Base-by-base conservation (phyloP, 2,797 vertebrate genomes). In the Carduelis carduelis region DNA sequence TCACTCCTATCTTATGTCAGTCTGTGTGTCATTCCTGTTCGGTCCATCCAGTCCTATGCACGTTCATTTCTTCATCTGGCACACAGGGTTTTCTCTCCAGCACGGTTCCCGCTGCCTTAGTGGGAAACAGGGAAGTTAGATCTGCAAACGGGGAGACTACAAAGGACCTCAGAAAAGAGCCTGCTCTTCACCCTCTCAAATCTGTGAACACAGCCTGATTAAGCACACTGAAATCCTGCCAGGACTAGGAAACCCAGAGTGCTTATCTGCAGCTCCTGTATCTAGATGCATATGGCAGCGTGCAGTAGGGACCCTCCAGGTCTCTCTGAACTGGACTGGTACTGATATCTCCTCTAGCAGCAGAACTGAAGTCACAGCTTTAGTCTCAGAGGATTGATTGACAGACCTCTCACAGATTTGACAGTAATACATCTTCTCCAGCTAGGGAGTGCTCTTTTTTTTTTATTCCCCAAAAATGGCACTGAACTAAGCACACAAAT, bases 11-110 rank as follows among this genome's bases (percentile, higher is more conserved):
- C 52, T 87, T 65, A 63, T 82, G 94, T 95, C 63, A 75, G 41
- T 92, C 78, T 94, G 79, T 70, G 78, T 89, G 90, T 92, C 91
- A 55, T 90, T 78, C 61, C 83, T 95, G 87, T 96, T 91, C 8
- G 9, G 64, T 94, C 80, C 17, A 35, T 95, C 60, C 34, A 76
- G 83, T 93, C 72, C 82, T 86, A 55, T 57, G 53, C 87, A 87
- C n/a, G 16, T 72, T 89, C 77, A 57, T 90, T 72, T 90, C 70
- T 91, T 60, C 49, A 74, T 65, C 47, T 93, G 49, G 85, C 60
- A 72, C 32, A 43, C 3, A 14, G 30, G 27, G 24, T 52, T 90
- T 94, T 90, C 85, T 90, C 52, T 92, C 23, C 52, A 69, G 59
- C 32, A 66, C 41, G 26, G 44, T 57, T 91, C 13, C 2, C 52